Evolutionary conservation across 37 sponge, comb jelly and placozoan species (phyloP).

Genomic region (Chondrosia reniformis): DNA sequence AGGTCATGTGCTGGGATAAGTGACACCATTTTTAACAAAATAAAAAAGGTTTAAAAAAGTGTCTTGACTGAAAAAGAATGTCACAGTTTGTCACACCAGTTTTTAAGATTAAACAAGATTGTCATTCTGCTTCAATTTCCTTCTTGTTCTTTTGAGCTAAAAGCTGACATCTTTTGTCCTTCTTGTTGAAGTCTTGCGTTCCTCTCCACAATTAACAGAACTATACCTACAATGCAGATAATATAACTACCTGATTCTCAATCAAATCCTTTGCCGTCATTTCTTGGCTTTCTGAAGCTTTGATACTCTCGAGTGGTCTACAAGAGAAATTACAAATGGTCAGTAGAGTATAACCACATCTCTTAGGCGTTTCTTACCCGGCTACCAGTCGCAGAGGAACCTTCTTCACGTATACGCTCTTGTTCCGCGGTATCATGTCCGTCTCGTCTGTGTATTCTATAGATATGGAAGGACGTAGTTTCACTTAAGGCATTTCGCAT

Average conservation of each 20-base stretch:
- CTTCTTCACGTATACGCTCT: conserved; percentile 64
- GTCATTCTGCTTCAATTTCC: too few relatives aligned
- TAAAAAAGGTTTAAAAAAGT: too few relatives aligned
- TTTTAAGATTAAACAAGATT: too few relatives aligned
- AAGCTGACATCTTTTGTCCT: too few relatives aligned
- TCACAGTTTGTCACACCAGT: too few relatives aligned
- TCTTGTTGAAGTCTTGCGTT: too few relatives aligned
- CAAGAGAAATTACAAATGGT: neutral
- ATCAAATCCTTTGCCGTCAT: conserved; percentile 12
- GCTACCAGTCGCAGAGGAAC: conserved; percentile 58
- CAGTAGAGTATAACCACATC: neutral
- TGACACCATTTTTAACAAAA: too few relatives aligned
- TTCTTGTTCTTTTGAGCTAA: too few relatives aligned
- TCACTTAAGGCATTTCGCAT: neutral
- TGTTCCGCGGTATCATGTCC: conserved; percentile 78
- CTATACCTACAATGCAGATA: neutral
- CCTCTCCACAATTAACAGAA: neutral
- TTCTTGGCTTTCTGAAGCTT: neutral
- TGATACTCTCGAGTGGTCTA: conserved; percentile 12
- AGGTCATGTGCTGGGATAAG: too few relatives aligned
- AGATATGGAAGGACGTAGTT: neutral
- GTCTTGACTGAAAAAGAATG: too few relatives aligned
- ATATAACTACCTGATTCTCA: conserved; percentile 5
- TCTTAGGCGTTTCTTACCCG: conserved; percentile 35
- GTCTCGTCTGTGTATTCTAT: conserved; percentile 67